phyloP scores from a whole-genome alignment of 1,140 invertebrate genomes.

The Papilio polytes region DNA sequence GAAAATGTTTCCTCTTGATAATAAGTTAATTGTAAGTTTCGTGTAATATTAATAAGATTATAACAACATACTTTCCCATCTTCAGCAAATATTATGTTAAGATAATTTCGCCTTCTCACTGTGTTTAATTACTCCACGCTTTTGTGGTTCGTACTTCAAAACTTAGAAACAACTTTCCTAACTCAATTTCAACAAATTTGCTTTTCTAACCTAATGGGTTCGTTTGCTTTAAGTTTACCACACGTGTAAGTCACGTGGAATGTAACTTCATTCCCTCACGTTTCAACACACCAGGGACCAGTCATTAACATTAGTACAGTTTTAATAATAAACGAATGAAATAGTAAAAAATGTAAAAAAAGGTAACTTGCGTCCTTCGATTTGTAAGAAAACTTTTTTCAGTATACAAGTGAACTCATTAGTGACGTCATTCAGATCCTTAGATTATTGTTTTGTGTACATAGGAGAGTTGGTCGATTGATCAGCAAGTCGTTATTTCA shows the following conservation, averaged over 20 bases:
- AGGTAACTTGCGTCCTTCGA: background rate
- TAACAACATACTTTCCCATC: slow-evolving; percentile 1
- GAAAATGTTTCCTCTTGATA: background rate
- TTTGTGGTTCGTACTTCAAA: slow-evolving; percentile 5
- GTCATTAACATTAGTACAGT: background rate
- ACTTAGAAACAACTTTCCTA: slow-evolving; percentile 18
- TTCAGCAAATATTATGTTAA: slow-evolving; percentile 25
- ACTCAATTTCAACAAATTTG: slow-evolving; percentile 21
- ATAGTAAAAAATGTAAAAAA: background rate
- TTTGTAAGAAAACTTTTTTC: background rate
- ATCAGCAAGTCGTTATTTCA: background rate
- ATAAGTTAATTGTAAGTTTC: background rate
- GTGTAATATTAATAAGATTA: background rate
- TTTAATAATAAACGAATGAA: background rate
- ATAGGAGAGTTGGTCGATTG: background rate
- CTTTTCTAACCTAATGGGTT: slow-evolving; percentile 18
- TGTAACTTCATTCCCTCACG: background rate
- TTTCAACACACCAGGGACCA: background rate
- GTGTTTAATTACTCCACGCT: slow-evolving; percentile 25
- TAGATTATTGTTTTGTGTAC: background rate
- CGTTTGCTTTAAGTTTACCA: slow-evolving; percentile 1
- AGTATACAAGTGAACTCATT: background rate
- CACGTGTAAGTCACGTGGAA: slow-evolving; percentile 9
- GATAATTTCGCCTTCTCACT: slow-evolving; percentile 21
- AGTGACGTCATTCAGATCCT: background rate